These are phyloP conservation scores for Danio rerio DNA, from an alignment of 2,113 vertebrate species.

Conservation along the genomic window GRCz12tu NC_133177.1:38587001-38587500, in stretches of 20 bases:
- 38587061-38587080: conserved; percentile 79
- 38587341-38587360: conserved; percentile 78
- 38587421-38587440: conserved; percentile 72
- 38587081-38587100: conserved; percentile 68
- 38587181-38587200: conserved; percentile 63
- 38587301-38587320: conserved; percentile 76
- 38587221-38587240: conserved; percentile 74
- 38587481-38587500: background rate
- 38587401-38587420: conserved; percentile 77
- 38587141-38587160: conserved; percentile 70
- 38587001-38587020: conserved; percentile 63
- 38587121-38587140: conserved; percentile 62
- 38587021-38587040: conserved; percentile 34
- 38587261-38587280: conserved; percentile 76
- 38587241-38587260: conserved; percentile 72
- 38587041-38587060: conserved; percentile 75
- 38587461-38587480: background rate
- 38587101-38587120: conserved; percentile 65
- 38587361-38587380: conserved; percentile 70
- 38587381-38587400: conserved; percentile 75
- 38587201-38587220: conserved; percentile 80
- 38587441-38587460: conserved; percentile 74
- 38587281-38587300: conserved; percentile 58
- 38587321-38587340: conserved; percentile 81
- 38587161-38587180: conserved; percentile 74